Evolutionary conservation across 1,140 invertebrate species (phyloP).

Genomic region (Zaprionus nigranus): DNA sequence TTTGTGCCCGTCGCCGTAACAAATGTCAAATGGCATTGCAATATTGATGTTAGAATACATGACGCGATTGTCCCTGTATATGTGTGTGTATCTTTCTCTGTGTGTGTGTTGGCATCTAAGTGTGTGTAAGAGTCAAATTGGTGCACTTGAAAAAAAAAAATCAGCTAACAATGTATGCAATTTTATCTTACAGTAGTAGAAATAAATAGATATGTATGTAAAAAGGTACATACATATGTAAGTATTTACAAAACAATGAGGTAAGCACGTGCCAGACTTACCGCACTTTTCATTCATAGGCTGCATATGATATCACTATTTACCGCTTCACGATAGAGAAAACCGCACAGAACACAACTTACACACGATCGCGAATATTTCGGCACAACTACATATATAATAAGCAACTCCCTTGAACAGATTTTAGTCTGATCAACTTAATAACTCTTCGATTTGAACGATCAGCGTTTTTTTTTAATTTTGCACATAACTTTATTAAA

Average conservation of each 20-base stretch:
- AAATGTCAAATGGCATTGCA: conserved; percentile 65
- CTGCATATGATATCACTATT: not conserved
- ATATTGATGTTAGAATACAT: conserved; percentile 67
- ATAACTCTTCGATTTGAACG: not conserved
- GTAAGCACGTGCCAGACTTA: not conserved
- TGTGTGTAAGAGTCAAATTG: not conserved
- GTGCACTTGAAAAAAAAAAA: not conserved
- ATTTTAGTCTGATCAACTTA: not conserved
- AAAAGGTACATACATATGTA: too few species aligned
- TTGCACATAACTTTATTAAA: not conserved
- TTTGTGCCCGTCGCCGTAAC: conserved; percentile 34
- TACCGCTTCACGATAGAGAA: too few species aligned
- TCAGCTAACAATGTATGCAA: not conserved
- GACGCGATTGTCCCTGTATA: conserved; percentile 26
- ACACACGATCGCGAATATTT: not conserved
- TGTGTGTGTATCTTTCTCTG: not conserved
- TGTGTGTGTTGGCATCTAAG: not conserved
- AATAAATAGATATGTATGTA: not conserved
- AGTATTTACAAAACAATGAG: not conserved
- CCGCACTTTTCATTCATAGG: not conserved
- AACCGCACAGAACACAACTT: not conserved
- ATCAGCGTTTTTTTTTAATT: not conserved
- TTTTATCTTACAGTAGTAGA: not conserved
- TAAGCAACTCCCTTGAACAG: not conserved
- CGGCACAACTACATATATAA: too few species aligned